Percentiles rank a stretch among this genome's conserved stretches.
Conservation (phyloP, 2,888 invertebrate species). For the Sericinus montela region DNA sequence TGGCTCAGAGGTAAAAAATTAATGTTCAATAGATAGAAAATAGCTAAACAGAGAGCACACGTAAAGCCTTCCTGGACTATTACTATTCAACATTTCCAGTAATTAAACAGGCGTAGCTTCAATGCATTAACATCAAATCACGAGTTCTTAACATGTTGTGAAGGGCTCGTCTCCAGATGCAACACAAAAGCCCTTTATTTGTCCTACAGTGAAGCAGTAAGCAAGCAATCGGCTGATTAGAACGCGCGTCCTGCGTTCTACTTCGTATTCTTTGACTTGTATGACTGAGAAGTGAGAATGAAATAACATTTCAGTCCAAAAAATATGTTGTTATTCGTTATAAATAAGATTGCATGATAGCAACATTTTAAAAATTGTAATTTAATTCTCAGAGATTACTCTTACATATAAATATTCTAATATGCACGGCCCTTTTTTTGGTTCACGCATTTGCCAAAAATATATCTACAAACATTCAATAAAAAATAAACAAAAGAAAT, state of each 20-base stretch:
- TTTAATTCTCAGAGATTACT: too few relatives aligned
- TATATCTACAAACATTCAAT: too few relatives aligned
- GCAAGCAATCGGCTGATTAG: constrained; percentile 68
- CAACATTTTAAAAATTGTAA: too few relatives aligned
- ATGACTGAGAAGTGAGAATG: constrained; percentile 3
- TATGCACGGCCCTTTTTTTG: too few relatives aligned
- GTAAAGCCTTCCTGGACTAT: neutral
- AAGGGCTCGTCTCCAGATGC: constrained; percentile 24
- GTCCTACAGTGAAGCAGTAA: constrained; percentile 32
- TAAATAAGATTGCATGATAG: too few relatives aligned
- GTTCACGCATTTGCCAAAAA: too few relatives aligned
- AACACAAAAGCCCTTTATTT: constrained; percentile 49
- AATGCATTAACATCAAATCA: constrained; percentile 32
- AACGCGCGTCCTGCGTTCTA: constrained; percentile 36
- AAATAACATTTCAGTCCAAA: neutral
- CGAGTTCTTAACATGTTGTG: constrained; percentile 25
- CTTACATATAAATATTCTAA: too few relatives aligned
- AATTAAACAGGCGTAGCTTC: constrained; percentile 27
- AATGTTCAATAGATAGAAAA: too few relatives aligned
- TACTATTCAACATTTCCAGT: neutral
- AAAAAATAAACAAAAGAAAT: too few relatives aligned
- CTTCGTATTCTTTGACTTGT: constrained; percentile 34
- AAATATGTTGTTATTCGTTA: too few relatives aligned
- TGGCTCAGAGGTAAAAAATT: too few relatives aligned
- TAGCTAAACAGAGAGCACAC: neutral